A percentile compares a stretch with the other conserved stretches of the same genome.
Conservation (phyloP, 1,140 invertebrate species). For the Calephelis virginiensis region DNA sequence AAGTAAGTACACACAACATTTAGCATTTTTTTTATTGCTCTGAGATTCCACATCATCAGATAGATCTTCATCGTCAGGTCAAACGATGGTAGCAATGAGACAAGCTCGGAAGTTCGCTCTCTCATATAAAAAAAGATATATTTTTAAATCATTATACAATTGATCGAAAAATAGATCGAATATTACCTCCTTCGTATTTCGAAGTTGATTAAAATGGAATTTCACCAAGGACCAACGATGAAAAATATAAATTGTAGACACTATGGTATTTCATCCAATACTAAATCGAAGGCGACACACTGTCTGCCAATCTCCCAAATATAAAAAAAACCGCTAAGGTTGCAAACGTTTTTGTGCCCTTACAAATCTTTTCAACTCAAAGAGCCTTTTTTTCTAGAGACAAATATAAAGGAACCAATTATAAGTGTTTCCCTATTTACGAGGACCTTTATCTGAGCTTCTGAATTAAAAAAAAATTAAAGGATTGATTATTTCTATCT, state of each 20-base stretch:
- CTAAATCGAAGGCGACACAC: slow-evolving; percentile 62
- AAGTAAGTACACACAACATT: no score
- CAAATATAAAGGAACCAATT: slow-evolving; percentile 65
- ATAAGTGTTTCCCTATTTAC: slow-evolving; percentile 54
- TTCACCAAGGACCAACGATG: no score
- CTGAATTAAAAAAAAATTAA: slow-evolving; percentile 70
- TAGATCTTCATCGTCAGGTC: no score
- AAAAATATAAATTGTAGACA: no score
- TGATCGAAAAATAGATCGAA: no score
- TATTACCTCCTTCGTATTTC: neutral
- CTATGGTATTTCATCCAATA: slow-evolving; percentile 6
- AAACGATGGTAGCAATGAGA: no score
- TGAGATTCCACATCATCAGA: no score
- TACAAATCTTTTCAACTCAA: slow-evolving; percentile 65
- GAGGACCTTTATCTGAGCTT: slow-evolving; percentile 52
- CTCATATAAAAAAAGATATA: no score
- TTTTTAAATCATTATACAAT: no score
- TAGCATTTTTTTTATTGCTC: no score
- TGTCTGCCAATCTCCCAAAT: slow-evolving; percentile 43
- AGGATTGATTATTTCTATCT: slow-evolving; percentile 44
- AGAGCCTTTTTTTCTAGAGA: slow-evolving; percentile 65
- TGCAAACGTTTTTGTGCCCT: slow-evolving; percentile 39
- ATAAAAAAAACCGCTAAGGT: slow-evolving; percentile 24
- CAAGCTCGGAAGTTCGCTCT: no score
- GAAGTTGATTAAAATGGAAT: no score